Percentiles rank a stretch among this genome's conserved stretches.
Conservation (phyloP, 1,140 invertebrate genomes). For the Drosophila lacertosa region DNA sequence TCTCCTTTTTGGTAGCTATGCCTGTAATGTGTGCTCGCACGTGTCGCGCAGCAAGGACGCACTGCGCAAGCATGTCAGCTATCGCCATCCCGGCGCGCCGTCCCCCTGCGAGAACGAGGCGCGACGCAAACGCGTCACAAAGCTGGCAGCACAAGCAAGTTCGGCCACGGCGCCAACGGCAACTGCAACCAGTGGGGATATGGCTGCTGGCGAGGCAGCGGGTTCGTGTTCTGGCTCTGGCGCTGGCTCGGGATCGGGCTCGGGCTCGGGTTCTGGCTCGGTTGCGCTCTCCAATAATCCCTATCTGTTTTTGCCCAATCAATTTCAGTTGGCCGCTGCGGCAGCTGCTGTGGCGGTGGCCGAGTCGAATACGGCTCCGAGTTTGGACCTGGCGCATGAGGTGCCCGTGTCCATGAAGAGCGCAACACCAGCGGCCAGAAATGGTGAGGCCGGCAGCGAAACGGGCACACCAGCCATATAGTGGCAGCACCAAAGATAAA, state of each 20-base stretch:
- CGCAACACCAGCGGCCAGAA: conserved; percentile 47
- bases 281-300: conserved; percentile 50
- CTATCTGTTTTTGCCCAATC: conserved; percentile 81
- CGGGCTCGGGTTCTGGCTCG: conserved; percentile 9
- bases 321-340: conserved; percentile 80
- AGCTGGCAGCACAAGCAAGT: conserved; percentile 41
- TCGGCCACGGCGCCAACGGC: conserved; percentile 41
- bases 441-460: conserved; percentile 45
- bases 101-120: conserved; percentile 82
- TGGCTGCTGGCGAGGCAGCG: conserved; percentile 11
- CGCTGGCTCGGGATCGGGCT: not conserved
- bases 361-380: conserved; percentile 48
- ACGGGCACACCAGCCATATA: conserved; percentile 34
- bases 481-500: conserved; percentile 23
- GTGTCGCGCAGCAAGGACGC: conserved; percentile 94
- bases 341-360: conserved; percentile 68
- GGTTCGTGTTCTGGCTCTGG: conserved; percentile 9
- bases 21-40: conserved; percentile 92
- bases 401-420: conserved; percentile 45
- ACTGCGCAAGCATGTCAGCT: conserved; percentile 93
- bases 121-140: conserved; percentile 73
- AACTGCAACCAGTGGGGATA: conserved; percentile 59
- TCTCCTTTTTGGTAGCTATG: conserved; percentile 84
- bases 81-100: conserved; percentile 88
- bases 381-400: conserved; percentile 54